Evolutionary conservation across 2,797 vertebrate species (phyloP).

Genomic region (Selene dorsalis): DNA sequence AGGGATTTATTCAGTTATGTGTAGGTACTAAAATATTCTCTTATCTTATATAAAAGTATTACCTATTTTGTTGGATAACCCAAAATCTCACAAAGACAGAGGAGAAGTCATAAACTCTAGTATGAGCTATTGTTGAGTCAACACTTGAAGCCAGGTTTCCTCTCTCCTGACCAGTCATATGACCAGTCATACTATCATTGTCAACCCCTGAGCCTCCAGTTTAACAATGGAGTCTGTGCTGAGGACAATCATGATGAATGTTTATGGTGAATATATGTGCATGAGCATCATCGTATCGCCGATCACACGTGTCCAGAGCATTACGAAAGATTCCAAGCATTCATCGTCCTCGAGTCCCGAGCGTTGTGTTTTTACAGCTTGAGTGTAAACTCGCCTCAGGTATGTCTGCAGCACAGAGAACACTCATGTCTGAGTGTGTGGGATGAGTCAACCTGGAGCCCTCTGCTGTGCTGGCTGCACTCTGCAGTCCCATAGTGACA

Average conservation of each 20-base stretch:
- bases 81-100: constrained; percentile 17
- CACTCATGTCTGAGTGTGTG: constrained; percentile 56
- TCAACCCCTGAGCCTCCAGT: constrained; percentile 23
- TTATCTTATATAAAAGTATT: too few species aligned
- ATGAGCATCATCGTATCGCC: constrained; percentile 12
- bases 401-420: constrained; percentile 43
- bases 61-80: too few species aligned
- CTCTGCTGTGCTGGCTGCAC: constrained; percentile 56
- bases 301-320: constrained; percentile 13
- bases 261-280: neutral
- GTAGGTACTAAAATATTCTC: neutral
- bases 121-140: constrained; percentile 58
- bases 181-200: constrained; percentile 37
- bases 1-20: neutral
- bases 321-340: constrained; percentile 38
- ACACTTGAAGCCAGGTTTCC: constrained; percentile 29
- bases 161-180: constrained; percentile 49
- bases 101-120: constrained; percentile 3
- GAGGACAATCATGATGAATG: constrained; percentile 10
- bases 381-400: constrained; percentile 44
- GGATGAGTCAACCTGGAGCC: constrained; percentile 70
- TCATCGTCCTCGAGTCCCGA: constrained; percentile 7
- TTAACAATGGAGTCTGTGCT: constrained; percentile 41
- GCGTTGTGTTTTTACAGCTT: constrained; percentile 30
- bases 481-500: constrained; percentile 31